A percentile compares a stretch with the other conserved stretches of the same genome.
These are phyloP conservation scores for mouse (Mus musculus) DNA, from an alignment of 2,113 vertebrate species.

Conservation along the genomic window DNA sequence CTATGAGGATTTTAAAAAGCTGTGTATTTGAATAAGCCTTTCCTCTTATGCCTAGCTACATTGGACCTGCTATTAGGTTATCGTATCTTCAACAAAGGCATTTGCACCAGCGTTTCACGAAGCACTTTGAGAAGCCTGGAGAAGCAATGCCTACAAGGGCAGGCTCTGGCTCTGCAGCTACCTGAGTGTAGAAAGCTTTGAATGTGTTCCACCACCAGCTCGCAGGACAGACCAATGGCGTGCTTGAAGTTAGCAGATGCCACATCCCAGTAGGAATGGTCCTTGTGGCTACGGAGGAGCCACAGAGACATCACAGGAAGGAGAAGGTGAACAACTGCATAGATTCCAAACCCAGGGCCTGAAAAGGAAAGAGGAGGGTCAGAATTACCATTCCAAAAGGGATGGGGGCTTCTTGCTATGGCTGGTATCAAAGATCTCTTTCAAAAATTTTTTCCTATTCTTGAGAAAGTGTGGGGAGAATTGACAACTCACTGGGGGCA, in stretches of 20 bases:
- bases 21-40: neutral
- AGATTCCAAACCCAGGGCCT: slow-evolving; percentile 99
- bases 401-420: neutral
- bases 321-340: slow-evolving; percentile 96
- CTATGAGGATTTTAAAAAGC: neutral
- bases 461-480: neutral
- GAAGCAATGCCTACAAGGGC: neutral
- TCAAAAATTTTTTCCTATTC: too few species aligned
- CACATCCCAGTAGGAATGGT: slow-evolving; percentile 97
- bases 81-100: neutral
- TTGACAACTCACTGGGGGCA: neutral
- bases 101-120: neutral
- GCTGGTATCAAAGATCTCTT: neutral
- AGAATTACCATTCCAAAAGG: neutral
- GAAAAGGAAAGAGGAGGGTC: slow-evolving; percentile 30
- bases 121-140: neutral
- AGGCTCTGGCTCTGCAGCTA: slow-evolving; percentile 35
- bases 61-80: neutral
- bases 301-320: slow-evolving; percentile 98
- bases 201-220: slow-evolving; percentile 97
- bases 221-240: slow-evolving; percentile 96
- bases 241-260: slow-evolving; percentile 98
- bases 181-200: slow-evolving; percentile 96
- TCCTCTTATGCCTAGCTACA: neutral
- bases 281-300: slow-evolving; percentile 96